Evolutionary conservation across 37 sponge, comb jelly and placozoan genomes (phyloP).

Genomic region (Trichoplax adhaerens): DNA sequence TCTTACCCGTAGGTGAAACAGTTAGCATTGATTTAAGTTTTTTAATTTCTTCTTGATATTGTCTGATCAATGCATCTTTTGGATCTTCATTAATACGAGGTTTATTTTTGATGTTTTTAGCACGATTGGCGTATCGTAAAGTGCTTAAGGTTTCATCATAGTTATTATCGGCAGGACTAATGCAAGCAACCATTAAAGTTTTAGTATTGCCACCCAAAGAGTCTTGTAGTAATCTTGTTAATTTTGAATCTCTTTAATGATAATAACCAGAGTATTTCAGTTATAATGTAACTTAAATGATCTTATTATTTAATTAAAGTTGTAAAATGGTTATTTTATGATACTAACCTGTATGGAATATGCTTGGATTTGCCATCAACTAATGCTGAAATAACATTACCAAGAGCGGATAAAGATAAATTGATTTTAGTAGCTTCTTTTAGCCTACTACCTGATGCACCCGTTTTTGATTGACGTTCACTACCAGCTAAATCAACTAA

Average conservation of each 20-base stretch:
- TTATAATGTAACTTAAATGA: too few relatives aligned
- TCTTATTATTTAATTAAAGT: too few relatives aligned
- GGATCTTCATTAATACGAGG: constrained; percentile 95
- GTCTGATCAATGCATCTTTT: constrained; percentile 80
- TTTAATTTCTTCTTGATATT: constrained; percentile 87
- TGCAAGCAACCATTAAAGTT: constrained; percentile 95
- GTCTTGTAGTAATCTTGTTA: constrained; percentile 77
- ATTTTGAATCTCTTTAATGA: constrained; percentile 60
- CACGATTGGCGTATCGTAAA: constrained; percentile 67
- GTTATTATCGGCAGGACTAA: constrained; percentile 93
- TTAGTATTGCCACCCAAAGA: constrained; percentile 87
- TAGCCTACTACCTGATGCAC: constrained; percentile 72
- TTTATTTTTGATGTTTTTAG: constrained; percentile 99
- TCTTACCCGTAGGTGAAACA: background rate
- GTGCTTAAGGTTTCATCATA: constrained; percentile 89
- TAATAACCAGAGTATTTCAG: too few relatives aligned
- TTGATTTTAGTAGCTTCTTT: constrained; percentile 96
- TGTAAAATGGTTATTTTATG: too few relatives aligned
- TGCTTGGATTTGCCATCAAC: constrained; percentile 94
- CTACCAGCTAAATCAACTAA: constrained; percentile 94
- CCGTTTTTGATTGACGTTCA: constrained; percentile 92
- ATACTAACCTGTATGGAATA: constrained; percentile 48
- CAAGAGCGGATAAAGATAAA: constrained; percentile 94
- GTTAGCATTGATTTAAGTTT: constrained; percentile 67
- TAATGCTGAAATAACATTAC: constrained; percentile 94